These are phyloP conservation scores for Cyrtonyx montezumae DNA, from an alignment of 2,113 vertebrate species.

Conservation along the genomic window DNA sequence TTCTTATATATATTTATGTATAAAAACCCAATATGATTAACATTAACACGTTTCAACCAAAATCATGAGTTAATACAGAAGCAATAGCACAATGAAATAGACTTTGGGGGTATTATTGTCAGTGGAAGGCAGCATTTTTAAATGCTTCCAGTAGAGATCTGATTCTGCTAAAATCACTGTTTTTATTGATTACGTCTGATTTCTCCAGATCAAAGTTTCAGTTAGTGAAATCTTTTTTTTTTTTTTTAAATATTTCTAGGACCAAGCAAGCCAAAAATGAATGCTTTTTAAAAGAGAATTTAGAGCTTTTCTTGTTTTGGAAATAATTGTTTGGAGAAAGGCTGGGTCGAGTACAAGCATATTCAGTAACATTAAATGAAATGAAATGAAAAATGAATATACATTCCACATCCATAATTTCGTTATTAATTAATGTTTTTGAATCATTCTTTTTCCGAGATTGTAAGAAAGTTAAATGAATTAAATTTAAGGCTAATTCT, in stretches of 20 bases:
- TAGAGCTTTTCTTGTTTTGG: not conserved
- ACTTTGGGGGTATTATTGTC: not conserved
- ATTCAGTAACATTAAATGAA: not conserved
- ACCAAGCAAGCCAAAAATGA: not conserved
- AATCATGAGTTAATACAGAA: slow-evolving; percentile 31
- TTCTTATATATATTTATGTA: slow-evolving; percentile 20
- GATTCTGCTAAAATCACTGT: not conserved
- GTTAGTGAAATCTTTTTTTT: not conserved
- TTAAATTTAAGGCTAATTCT: not conserved
- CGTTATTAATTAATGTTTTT: slow-evolving; percentile 2
- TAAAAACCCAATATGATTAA: slow-evolving; percentile 25
- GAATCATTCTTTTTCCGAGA: not conserved
- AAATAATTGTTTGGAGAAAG: not conserved
- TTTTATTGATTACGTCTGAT: not conserved
- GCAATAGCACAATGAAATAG: not conserved
- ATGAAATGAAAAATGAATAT: not conserved
- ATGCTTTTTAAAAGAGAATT: not conserved
- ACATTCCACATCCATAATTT: not conserved
- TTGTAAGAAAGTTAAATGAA: not conserved
- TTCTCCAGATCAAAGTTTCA: not conserved
- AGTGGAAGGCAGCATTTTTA: not conserved
- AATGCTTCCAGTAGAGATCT: not conserved
- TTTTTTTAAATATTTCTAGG: not conserved
- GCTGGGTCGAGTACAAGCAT: not conserved
- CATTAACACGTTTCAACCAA: not conserved